These are phyloP conservation scores for Gymnopithys bicolor DNA, from an alignment of 2,797 vertebrate species.

Conservation along the genomic window DNA sequence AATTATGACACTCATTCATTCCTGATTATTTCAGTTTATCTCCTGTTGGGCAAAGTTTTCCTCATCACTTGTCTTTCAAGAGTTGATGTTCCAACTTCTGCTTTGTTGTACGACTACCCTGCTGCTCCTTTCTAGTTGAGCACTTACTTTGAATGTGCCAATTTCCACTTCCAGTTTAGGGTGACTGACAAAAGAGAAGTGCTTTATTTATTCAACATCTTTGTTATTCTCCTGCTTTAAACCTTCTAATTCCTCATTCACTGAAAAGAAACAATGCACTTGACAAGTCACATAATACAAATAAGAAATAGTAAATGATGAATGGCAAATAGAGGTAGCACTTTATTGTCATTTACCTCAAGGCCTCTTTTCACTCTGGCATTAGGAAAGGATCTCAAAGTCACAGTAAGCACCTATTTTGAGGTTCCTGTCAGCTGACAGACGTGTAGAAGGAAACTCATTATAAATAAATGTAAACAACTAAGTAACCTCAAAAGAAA, in stretches of 20 bases:
- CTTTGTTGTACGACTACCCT: not conserved
- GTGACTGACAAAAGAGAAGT: slow-evolving; percentile 14
- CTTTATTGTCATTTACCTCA: slow-evolving; percentile 13
- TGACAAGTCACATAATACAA: slow-evolving; percentile 35
- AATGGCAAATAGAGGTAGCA: not conserved
- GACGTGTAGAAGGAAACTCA: not conserved
- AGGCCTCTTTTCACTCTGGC: not conserved
- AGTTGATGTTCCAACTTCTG: not conserved
- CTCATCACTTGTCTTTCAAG: slow-evolving; percentile 31
- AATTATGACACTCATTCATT: slow-evolving; percentile 13
- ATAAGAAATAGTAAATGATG: not conserved
- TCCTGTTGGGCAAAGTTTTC: not conserved
- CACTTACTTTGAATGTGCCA: not conserved
- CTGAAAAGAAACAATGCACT: slow-evolving; percentile 28
- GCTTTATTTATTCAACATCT: slow-evolving; percentile 1
- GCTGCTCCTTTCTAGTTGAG: not conserved
- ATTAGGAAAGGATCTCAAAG: slow-evolving; percentile 29
- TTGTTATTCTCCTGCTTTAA: slow-evolving; percentile 11
- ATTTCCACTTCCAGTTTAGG: not conserved
- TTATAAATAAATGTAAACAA: not conserved
- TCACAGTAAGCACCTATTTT: not conserved
- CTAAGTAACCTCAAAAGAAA: not conserved
- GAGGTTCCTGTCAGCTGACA: not conserved
- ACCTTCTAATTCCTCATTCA: slow-evolving; percentile 28
- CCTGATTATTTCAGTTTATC: slow-evolving; percentile 22